A percentile compares a stretch with the other conserved stretches of the same genome.
Conservation (phyloP, 2,797 vertebrate species). For the Poeciliopsis infans region DNA sequence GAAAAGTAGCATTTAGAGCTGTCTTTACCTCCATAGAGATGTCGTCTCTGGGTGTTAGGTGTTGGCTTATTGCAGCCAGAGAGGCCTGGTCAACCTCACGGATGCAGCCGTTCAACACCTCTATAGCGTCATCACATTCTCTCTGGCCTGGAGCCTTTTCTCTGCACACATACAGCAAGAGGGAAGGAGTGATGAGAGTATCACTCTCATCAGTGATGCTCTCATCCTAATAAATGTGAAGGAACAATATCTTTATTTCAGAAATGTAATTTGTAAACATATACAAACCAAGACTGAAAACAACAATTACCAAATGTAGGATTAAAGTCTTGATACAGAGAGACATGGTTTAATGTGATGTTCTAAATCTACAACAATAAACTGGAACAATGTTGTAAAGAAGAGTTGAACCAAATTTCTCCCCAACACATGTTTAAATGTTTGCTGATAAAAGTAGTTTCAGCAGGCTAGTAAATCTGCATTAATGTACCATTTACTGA, state of each 20-base stretch:
- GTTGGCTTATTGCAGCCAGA: slow-evolving; percentile 95
- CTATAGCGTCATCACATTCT: slow-evolving; percentile 95
- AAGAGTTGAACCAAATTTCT: background rate
- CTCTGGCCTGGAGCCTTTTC: slow-evolving; percentile 97
- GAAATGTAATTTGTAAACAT: background rate
- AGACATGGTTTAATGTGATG: background rate
- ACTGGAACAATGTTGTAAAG: background rate
- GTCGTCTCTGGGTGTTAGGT: slow-evolving; percentile 92
- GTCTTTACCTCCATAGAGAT: slow-evolving; percentile 92
- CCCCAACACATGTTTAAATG: background rate
- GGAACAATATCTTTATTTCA: background rate
- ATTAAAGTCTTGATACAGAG: background rate
- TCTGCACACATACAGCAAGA: slow-evolving; percentile 68
- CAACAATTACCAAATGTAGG: background rate
- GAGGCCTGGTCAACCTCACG: slow-evolving; percentile 97
- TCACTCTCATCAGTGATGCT: no score
- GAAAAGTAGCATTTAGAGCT: background rate
- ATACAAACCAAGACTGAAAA: background rate
- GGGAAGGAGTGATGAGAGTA: background rate
- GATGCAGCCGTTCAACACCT: slow-evolving; percentile 91
- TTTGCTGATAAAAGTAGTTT: background rate
- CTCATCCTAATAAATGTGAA: background rate
- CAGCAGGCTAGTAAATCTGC: background rate
- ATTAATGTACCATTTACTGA: background rate
- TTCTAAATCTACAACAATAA: background rate